These are phyloP conservation scores for Linepithema humile DNA, from an alignment of 1,140 invertebrate species.

Conservation along the genomic window DNA sequence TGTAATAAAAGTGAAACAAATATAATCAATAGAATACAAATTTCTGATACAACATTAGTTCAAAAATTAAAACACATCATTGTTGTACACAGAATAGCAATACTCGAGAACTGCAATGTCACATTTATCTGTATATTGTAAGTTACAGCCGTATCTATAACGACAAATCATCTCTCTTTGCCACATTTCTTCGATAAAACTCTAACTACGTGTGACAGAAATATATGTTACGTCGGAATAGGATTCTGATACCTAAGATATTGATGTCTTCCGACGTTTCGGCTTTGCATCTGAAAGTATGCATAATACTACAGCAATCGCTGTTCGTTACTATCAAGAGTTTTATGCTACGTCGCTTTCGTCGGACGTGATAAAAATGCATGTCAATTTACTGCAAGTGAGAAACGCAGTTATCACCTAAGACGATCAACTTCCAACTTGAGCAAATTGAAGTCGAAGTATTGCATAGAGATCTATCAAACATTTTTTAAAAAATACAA, in stretches of 20 bases:
- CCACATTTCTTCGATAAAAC: slow-evolving; percentile 38
- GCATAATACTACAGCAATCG: not conserved
- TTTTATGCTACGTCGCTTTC: not conserved
- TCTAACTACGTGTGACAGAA: slow-evolving; percentile 53
- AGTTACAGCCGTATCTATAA: slow-evolving; percentile 63
- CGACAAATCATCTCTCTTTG: slow-evolving; percentile 72
- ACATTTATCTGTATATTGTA: slow-evolving; percentile 52
- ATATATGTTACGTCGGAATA: slow-evolving; percentile 32
- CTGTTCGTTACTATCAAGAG: not conserved
- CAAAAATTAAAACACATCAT: not conserved
- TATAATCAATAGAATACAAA: not conserved
- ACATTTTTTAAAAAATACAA: not conserved
- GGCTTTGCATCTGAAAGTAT: not conserved
- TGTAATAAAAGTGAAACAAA: not conserved
- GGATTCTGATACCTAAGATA: slow-evolving; percentile 28
- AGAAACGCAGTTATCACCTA: not conserved
- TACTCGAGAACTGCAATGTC: not conserved
- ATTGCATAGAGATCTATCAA: not conserved
- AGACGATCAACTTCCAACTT: not conserved
- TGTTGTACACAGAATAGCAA: not conserved
- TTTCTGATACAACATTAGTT: not conserved
- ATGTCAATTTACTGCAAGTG: not conserved
- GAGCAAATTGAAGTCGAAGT: not conserved
- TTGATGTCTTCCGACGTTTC: slow-evolving; percentile 25
- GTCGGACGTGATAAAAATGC: not conserved